These are phyloP conservation scores for Lysiphlebus fabarum DNA, from an alignment of 1,140 invertebrate genomes.

Conservation along the genomic window DNA sequence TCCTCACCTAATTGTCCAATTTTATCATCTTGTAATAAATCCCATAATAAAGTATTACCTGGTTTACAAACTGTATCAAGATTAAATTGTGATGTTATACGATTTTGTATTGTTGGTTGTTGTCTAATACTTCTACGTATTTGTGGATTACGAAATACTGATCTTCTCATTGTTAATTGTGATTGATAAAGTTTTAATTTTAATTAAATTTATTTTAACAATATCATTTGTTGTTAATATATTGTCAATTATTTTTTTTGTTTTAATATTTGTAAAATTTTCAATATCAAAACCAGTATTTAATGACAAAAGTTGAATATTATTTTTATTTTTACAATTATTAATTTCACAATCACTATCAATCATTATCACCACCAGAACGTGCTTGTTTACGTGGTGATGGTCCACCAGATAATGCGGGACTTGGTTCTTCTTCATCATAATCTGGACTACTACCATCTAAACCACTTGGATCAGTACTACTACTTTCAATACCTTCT, in stretches of 20 bases:
- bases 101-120: conserved; percentile 32
- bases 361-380: conserved; percentile 32
- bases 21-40: conserved; percentile 87
- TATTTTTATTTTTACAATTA: conserved; percentile 51
- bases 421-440: conserved; percentile 60
- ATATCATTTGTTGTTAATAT: conserved; percentile 1
- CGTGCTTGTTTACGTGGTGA: conserved; percentile 53
- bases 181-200: no score
- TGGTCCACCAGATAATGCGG: conserved; percentile 51
- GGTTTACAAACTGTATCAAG: conserved; percentile 80
- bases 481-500: conserved; percentile 52
- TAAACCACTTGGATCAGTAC: conserved; percentile 62
- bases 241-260: no score
- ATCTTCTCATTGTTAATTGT: conserved; percentile 40
- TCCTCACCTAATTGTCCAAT: conserved; percentile 83
- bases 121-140: conserved; percentile 28
- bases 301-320: conserved; percentile 46
- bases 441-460: conserved; percentile 73
- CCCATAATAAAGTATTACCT: conserved; percentile 89
- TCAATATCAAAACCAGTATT: no score
- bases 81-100: conserved; percentile 58
- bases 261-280: no score
- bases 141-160: conserved; percentile 40
- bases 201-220: not conserved
- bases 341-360: conserved; percentile 32